phyloP scores from a whole-genome alignment of 2,888 invertebrate genomes.

The Sisyra nigra region DNA sequence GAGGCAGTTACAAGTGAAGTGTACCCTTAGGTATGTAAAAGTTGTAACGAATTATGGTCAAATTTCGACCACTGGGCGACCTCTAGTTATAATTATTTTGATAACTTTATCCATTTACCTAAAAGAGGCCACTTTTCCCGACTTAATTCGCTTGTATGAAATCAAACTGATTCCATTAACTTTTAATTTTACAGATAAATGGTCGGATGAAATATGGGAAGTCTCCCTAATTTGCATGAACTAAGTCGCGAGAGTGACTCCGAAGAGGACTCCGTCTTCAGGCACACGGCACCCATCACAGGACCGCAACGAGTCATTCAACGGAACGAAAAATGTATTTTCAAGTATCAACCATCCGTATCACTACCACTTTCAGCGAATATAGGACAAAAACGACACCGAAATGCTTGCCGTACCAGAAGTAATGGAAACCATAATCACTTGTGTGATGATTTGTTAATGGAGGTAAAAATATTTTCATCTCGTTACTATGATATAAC shows the following conservation, averaged over 20 bases:
- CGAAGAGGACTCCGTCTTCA: slow-evolving; percentile 17
- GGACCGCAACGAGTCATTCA: neutral
- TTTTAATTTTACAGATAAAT: no score
- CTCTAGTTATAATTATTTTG: no score
- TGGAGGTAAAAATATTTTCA: slow-evolving; percentile 16
- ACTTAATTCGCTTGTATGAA: no score
- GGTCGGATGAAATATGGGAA: slow-evolving; percentile 32
- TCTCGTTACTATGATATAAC: neutral
- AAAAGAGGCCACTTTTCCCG: no score
- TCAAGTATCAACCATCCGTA: neutral
- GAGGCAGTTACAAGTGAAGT: no score
- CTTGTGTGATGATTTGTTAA: slow-evolving; percentile 21
- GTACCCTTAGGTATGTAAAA: no score
- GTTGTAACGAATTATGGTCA: no score
- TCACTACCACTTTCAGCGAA: neutral
- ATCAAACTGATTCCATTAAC: no score
- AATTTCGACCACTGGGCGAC: no score
- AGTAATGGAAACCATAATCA: slow-evolving; percentile 21
- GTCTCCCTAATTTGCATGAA: slow-evolving; percentile 47
- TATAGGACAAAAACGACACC: slow-evolving; percentile 16
- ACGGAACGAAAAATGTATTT: neutral
- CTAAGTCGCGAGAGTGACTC: slow-evolving; percentile 24
- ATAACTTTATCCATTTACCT: no score
- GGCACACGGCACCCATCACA: slow-evolving; percentile 14
- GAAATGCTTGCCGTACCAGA: slow-evolving; percentile 20